Percentiles rank a stretch among this genome's conserved stretches.
Conservation (phyloP, 2,888 invertebrate species). For the Cotesia congregata region DNA sequence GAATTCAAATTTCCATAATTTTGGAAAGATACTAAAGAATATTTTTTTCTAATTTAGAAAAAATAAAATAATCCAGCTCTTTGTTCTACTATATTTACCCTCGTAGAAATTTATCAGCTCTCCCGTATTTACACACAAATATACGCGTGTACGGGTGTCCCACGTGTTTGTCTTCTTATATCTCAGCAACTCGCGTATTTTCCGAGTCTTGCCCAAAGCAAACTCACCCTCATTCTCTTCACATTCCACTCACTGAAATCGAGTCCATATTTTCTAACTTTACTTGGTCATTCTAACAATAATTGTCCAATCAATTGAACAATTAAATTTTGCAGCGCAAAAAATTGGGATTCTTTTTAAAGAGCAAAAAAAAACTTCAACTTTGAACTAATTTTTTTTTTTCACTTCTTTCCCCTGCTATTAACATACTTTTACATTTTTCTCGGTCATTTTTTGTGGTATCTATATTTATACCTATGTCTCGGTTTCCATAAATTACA, state of each 20-base stretch:
- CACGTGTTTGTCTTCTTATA: constrained; percentile 66
- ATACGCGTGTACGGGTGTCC: constrained; percentile 57
- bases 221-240: constrained; percentile 28
- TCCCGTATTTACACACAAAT: constrained; percentile 67
- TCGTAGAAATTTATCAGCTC: constrained; percentile 44
- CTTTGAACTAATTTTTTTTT: constrained; percentile 66
- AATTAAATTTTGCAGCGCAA: too few relatives aligned
- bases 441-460: constrained; percentile 40
- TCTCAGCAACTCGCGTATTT: constrained; percentile 48
- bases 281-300: neutral
- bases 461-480: constrained; percentile 24
- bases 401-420: constrained; percentile 60
- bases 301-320: neutral
- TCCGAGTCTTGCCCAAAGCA: constrained; percentile 16
- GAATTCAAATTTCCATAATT: too few relatives aligned
- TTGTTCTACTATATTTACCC: constrained; percentile 40
- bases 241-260: constrained; percentile 35
- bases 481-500: constrained; percentile 35
- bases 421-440: constrained; percentile 65
- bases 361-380: constrained; percentile 46
- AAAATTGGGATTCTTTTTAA: constrained; percentile 57
- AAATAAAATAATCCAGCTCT: neutral
- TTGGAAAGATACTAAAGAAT: too few relatives aligned
- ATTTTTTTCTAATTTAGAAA: too few relatives aligned
- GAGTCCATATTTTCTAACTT: constrained; percentile 28